A percentile compares a stretch with the other conserved stretches of the same genome.
phyloP scores from a whole-genome alignment of 2,888 invertebrate genomes.

The Catocala sponsa region DNA sequence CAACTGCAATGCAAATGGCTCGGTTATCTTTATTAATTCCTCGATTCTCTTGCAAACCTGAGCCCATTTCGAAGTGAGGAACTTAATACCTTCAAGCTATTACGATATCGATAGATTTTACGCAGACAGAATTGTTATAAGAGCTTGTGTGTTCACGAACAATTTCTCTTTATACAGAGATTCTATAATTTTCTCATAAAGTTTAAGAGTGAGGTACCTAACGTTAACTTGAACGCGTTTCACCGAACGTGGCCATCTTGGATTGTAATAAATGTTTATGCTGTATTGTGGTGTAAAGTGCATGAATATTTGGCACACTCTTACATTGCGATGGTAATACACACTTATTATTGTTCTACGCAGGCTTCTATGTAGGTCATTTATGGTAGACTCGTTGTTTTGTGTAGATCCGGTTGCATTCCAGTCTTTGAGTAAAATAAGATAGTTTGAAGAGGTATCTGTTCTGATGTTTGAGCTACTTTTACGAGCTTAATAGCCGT shows the following conservation, averaged over 20 bases:
- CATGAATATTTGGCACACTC: slow-evolving; percentile 52
- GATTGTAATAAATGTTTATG: slow-evolving; percentile 54
- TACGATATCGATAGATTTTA: too few relatives aligned
- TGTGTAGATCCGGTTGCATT: too few relatives aligned
- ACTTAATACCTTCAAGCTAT: too few relatives aligned
- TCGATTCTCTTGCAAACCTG: too few relatives aligned
- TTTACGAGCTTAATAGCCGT: too few relatives aligned
- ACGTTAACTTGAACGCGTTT: slow-evolving; percentile 31
- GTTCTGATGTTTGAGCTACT: too few relatives aligned
- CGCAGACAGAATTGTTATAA: too few relatives aligned
- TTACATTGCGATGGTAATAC: slow-evolving; percentile 41
- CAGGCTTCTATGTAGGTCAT: not conserved
- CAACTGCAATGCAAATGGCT: not conserved
- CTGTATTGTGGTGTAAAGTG: slow-evolving; percentile 49
- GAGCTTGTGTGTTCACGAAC: not conserved
- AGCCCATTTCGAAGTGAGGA: too few relatives aligned
- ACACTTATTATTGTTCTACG: slow-evolving; percentile 35
- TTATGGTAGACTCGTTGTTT: too few relatives aligned
- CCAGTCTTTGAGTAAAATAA: too few relatives aligned
- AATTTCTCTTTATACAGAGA: slow-evolving; percentile 9
- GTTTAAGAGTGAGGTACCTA: slow-evolving; percentile 15
- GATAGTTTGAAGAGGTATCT: too few relatives aligned
- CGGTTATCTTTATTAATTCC: not conserved
- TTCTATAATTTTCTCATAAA: slow-evolving; percentile 22
- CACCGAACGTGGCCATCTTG: slow-evolving; percentile 27